These are phyloP conservation scores for Blastobasis adustella DNA, from an alignment of 2,888 invertebrate genomes.

Conservation along the genomic window DNA sequence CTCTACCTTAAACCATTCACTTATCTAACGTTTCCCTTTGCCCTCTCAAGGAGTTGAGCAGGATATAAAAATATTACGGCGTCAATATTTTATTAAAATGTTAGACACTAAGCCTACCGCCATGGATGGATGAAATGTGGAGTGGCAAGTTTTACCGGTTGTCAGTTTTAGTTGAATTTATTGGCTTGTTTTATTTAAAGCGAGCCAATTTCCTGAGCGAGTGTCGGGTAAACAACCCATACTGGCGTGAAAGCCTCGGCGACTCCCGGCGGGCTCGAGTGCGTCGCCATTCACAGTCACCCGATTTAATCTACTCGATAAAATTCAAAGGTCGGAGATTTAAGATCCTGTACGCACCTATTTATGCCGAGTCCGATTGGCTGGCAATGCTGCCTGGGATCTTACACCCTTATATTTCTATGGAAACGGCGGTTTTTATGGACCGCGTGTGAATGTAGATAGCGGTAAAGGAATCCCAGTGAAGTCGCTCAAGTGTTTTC, in stretches of 20 bases:
- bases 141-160: too few species aligned
- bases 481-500: conserved; percentile 22
- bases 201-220: too few species aligned
- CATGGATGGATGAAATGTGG: too few species aligned
- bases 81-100: too few species aligned
- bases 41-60: not conserved
- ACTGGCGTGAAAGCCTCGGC: not conserved
- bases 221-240: not conserved
- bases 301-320: conserved; percentile 29
- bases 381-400: conserved; percentile 12
- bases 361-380: conserved; percentile 27
- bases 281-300: conserved; percentile 9
- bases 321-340: conserved; percentile 37
- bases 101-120: too few species aligned
- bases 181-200: too few species aligned
- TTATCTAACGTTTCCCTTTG: not conserved
- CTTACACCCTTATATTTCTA: conserved; percentile 16
- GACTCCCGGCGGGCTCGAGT: not conserved
- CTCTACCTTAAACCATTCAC: not conserved
- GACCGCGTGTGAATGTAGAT: conserved; percentile 17
- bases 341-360: conserved; percentile 21
- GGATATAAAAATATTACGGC: not conserved
- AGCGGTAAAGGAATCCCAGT: conserved; percentile 22
- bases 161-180: too few species aligned
- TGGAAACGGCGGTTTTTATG: conserved; percentile 29